Conservation (phyloP, 2,113 vertebrate species). For the Emydocephalus ijimae region DNA sequence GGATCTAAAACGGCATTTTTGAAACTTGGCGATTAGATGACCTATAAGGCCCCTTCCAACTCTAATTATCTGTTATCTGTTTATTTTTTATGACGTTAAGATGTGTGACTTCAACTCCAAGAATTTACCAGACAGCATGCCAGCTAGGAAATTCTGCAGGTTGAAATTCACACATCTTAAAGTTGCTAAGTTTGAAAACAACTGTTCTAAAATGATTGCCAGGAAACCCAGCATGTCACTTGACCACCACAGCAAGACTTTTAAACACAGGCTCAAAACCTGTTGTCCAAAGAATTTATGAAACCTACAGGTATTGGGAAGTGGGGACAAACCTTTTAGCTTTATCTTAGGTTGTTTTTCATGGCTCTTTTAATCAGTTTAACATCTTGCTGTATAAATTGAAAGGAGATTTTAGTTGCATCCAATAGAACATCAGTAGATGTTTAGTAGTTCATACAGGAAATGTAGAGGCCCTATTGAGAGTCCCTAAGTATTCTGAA, state of each 20-base stretch:
- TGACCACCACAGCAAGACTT: neutral
- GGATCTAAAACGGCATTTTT: neutral
- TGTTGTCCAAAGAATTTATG: neutral
- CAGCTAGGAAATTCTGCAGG: neutral
- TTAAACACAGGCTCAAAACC: neutral
- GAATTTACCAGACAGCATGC: neutral
- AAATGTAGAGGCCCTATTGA: neutral
- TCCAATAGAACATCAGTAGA: neutral
- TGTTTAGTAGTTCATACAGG: neutral
- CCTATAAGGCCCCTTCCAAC: too few species aligned
- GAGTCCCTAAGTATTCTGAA: neutral
- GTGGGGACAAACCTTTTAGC: neutral
- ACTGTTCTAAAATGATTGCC: neutral
- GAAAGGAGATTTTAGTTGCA: neutral
- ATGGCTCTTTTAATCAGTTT: neutral
- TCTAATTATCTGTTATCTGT: too few species aligned
- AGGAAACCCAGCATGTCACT: neutral
- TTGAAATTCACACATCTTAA: neutral
- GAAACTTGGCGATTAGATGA: neutral
- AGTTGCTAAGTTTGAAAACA: neutral
- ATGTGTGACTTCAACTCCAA: neutral
- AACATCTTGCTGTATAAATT: neutral
- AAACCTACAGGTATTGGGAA: neutral
- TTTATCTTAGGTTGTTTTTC: neutral
- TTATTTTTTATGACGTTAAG: neutral